These are phyloP conservation scores for Phorcus lineatus DNA, from an alignment of 2,888 invertebrate species.

Conservation along the genomic window DNA sequence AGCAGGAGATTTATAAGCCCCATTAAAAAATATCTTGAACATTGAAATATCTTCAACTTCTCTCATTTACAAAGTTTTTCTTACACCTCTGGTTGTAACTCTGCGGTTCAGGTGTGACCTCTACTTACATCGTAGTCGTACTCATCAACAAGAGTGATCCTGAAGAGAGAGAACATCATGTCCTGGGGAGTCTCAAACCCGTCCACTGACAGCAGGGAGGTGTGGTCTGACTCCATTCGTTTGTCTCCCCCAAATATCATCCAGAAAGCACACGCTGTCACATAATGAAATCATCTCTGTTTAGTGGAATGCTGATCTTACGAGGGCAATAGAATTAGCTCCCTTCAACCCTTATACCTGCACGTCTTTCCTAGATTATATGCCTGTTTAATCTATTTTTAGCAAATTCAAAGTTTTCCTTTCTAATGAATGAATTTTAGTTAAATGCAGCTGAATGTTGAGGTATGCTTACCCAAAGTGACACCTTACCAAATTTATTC, in stretches of 20 bases:
- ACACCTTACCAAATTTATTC: too few relatives aligned
- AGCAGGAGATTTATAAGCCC: too few relatives aligned
- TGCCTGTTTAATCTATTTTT: too few relatives aligned
- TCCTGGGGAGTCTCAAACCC: constrained; percentile 54
- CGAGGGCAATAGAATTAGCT: not conserved
- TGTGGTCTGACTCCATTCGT: constrained; percentile 42
- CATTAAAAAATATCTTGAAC: too few relatives aligned
- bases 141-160: constrained; percentile 75
- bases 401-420: too few relatives aligned
- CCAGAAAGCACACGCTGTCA: constrained; percentile 73
- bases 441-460: too few relatives aligned
- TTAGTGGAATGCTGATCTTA: not conserved
- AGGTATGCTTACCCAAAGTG: too few relatives aligned
- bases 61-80: too few relatives aligned
- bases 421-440: too few relatives aligned
- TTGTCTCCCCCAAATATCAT: constrained; percentile 73
- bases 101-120: too few relatives aligned
- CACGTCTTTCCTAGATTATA: not conserved
- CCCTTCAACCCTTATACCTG: not conserved
- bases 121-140: constrained; percentile 71
- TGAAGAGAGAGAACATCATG: constrained; percentile 67
- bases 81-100: too few relatives aligned
- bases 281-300: not conserved
- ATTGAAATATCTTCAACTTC: too few relatives aligned
- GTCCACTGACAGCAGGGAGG: constrained; percentile 40